Conservation (phyloP, 2,113 vertebrate species). For the Lamprologus tigripictilis region DNA sequence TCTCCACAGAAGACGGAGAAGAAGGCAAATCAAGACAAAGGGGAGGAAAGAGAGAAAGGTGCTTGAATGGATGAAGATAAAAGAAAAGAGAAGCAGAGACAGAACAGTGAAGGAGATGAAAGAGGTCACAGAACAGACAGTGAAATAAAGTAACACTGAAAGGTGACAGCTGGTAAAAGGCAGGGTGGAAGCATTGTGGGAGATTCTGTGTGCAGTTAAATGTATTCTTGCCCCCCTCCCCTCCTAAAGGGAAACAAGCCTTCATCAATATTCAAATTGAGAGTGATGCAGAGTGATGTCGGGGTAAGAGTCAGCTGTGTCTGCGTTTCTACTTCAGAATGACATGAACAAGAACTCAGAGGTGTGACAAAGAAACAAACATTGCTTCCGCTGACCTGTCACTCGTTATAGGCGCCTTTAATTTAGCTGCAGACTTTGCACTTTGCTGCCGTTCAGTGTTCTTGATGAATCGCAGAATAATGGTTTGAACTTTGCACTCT, state of each 20-base stretch:
- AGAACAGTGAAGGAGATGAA: neutral
- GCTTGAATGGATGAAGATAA: neutral
- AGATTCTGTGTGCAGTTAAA: neutral
- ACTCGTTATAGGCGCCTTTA: neutral
- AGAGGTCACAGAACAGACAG: neutral
- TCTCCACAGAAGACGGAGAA: neutral
- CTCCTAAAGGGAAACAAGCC: neutral
- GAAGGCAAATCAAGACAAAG: neutral
- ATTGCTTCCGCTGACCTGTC: neutral
- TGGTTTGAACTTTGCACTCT: neutral
- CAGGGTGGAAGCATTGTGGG: neutral
- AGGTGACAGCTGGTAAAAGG: neutral
- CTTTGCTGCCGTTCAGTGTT: neutral
- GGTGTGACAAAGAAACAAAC: neutral
- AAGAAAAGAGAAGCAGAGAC: neutral
- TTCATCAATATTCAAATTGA: conserved; percentile 4
- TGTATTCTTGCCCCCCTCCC: neutral
- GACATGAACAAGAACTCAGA: neutral
- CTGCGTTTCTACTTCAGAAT: neutral
- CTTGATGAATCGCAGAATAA: neutral
- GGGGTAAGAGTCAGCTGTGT: neutral
- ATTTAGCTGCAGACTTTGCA: neutral
- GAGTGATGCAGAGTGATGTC: neutral
- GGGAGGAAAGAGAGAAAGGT: neutral
- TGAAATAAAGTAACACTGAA: neutral